These are phyloP conservation scores for Willisornis vidua DNA, from an alignment of 2,113 vertebrate species.

Conservation along the genomic window DNA sequence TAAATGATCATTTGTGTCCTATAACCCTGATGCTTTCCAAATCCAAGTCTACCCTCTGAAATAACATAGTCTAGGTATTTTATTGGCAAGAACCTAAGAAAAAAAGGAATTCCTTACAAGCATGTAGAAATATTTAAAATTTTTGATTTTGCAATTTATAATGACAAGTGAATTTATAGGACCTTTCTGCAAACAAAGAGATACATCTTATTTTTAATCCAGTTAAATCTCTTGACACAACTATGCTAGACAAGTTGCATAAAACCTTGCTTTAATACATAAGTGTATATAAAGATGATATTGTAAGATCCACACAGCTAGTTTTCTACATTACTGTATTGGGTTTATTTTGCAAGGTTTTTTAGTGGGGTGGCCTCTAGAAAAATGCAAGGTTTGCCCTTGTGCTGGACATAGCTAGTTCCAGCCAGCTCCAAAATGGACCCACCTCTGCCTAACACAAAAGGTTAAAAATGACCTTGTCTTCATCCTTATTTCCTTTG, in stretches of 20 bases:
- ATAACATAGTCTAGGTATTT: background rate
- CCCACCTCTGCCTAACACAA: rapidly evolving
- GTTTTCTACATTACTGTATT: background rate
- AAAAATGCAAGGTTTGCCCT: background rate
- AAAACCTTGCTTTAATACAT: background rate
- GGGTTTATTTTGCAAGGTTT: background rate
- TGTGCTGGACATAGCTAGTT: background rate
- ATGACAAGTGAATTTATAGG: background rate
- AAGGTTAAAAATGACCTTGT: background rate
- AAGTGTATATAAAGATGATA: background rate
- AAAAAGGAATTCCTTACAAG: background rate
- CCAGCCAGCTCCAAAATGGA: background rate
- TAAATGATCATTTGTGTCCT: background rate
- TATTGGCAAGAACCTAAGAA: background rate
- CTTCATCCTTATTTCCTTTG: background rate
- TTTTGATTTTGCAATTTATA: background rate
- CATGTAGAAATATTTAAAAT: background rate
- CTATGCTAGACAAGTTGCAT: background rate
- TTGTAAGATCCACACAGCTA: background rate
- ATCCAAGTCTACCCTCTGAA: background rate
- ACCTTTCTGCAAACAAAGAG: background rate
- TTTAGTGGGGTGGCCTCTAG: background rate
- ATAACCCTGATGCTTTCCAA: background rate
- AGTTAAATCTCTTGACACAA: background rate
- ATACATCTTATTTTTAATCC: background rate